Percentiles rank a stretch among this genome's conserved stretches.
phyloP scores from a whole-genome alignment of 2,888 invertebrate species.

The Lapara coniferarum region DNA sequence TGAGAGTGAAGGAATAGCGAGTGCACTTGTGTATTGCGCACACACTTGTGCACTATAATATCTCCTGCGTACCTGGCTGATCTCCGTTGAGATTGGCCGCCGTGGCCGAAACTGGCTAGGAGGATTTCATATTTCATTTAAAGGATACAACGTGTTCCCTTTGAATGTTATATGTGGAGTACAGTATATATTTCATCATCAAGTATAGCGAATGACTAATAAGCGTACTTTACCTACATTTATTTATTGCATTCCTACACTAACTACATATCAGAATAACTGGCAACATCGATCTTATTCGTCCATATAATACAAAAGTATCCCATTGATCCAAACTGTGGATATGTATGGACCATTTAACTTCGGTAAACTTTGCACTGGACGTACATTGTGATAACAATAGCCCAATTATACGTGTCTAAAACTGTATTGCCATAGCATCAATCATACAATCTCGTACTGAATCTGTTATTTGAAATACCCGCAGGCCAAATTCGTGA shows the following conservation, averaged over 20 bases:
- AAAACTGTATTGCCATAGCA: slow-evolving; percentile 63
- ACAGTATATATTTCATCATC: too few species aligned
- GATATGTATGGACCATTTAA: slow-evolving; percentile 50
- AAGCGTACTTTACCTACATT: too few species aligned
- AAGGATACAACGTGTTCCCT: too few species aligned
- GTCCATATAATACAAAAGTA: slow-evolving; percentile 54
- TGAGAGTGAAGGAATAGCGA: too few species aligned
- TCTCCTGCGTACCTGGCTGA: too few species aligned
- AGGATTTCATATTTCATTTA: too few species aligned
- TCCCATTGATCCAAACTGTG: slow-evolving; percentile 49
- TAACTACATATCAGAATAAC: neutral
- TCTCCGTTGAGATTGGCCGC: too few species aligned
- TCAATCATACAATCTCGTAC: slow-evolving; percentile 55
- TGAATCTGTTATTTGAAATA: neutral
- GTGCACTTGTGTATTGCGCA: too few species aligned
- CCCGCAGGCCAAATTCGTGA: neutral
- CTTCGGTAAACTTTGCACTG: slow-evolving; percentile 56
- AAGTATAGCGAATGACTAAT: too few species aligned
- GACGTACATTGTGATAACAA: slow-evolving; percentile 61
- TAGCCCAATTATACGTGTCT: slow-evolving; percentile 67
- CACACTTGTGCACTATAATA: too few species aligned
- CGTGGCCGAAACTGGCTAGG: too few species aligned
- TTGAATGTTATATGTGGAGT: too few species aligned
- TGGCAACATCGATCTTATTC: slow-evolving; percentile 47
- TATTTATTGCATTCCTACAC: neutral